Evolutionary conservation across 64 coral and sea anemone genomes (phyloP).

Genomic region (Montipora cactus): DNA sequence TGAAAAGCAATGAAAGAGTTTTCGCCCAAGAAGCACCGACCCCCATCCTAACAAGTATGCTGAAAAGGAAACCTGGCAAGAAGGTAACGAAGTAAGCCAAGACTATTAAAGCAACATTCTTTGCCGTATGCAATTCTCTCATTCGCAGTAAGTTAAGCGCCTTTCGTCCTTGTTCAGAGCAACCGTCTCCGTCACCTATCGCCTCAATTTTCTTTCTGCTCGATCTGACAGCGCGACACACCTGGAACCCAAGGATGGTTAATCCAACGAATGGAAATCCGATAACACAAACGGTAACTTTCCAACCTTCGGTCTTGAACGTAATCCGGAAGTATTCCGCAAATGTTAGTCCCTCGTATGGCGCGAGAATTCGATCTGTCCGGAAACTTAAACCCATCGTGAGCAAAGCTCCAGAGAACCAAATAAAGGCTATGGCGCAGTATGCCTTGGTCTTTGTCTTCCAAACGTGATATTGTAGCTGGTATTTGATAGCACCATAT

Average conservation of each 20-base stretch:
- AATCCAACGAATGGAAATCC: not conserved
- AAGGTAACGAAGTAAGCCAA: conserved; percentile 36
- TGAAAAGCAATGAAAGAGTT: not conserved
- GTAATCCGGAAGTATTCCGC: not conserved
- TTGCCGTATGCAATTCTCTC: not conserved
- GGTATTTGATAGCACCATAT: conserved; percentile 11
- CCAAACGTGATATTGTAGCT: conserved; percentile 24
- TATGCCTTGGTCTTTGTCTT: conserved; percentile 17
- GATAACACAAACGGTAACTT: not conserved
- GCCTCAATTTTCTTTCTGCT: not conserved
- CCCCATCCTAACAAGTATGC: not conserved
- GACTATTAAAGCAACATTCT: not conserved
- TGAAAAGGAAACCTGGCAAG: not conserved
- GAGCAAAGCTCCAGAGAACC: not conserved
- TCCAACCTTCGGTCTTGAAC: conserved; percentile 15
- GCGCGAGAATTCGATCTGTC: not conserved
- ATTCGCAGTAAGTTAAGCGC: not conserved
- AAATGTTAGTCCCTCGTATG: not conserved
- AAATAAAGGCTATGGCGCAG: not conserved
- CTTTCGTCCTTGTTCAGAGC: not conserved
- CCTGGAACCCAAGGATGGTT: not conserved
- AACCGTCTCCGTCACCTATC: not conserved
- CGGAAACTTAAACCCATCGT: not conserved
- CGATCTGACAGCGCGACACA: not conserved
- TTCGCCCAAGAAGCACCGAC: not conserved